A percentile compares a stretch with the other conserved stretches of the same genome.
Evolutionary conservation across 2,888 invertebrate species (phyloP).

Genomic region (Stegana nigrithorax): DNA sequence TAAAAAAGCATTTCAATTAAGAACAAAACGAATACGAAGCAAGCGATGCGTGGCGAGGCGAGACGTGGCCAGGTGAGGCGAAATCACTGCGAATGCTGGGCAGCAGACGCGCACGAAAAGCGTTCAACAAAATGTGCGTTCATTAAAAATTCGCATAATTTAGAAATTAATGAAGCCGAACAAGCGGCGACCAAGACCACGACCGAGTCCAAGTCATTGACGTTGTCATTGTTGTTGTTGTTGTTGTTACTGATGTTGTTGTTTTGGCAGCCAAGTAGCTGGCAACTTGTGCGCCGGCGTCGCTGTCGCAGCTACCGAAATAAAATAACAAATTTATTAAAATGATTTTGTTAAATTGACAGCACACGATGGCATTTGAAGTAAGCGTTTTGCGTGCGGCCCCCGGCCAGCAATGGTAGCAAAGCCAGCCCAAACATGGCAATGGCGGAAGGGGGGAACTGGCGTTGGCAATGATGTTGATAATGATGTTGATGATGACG

Average conservation of each 20-base stretch:
- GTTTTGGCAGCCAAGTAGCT: background rate
- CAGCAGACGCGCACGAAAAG: slow-evolving; percentile 43
- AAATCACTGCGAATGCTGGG: background rate
- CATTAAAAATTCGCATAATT: slow-evolving; percentile 63
- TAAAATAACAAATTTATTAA: slow-evolving; percentile 54
- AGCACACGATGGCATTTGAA: slow-evolving; percentile 23
- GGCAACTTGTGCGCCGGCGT: too few relatives aligned
- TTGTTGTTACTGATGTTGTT: background rate
- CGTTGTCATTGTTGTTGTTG: background rate
- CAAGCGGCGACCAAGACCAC: too few relatives aligned
- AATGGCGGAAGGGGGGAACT: too few relatives aligned
- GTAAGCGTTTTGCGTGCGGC: slow-evolving; percentile 33
- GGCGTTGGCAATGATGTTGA: too few relatives aligned
- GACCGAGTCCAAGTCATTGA: background rate
- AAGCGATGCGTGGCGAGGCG: too few relatives aligned
- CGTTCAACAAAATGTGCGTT: slow-evolving; percentile 59
- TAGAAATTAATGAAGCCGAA: slow-evolving; percentile 63
- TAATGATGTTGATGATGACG: too few relatives aligned
- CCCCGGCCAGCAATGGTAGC: slow-evolving; percentile 16
- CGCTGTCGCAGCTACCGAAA: slow-evolving; percentile 57
- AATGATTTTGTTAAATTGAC: slow-evolving; percentile 18
- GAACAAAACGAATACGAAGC: background rate
- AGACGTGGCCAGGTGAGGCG: too few relatives aligned
- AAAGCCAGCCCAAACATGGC: slow-evolving; percentile 9
- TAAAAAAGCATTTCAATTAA: slow-evolving; percentile 17